Percentiles rank a stretch among this genome's conserved stretches.
Conservation (phyloP, 2,113 vertebrate species). For the Sphyrna mokarran region DNA sequence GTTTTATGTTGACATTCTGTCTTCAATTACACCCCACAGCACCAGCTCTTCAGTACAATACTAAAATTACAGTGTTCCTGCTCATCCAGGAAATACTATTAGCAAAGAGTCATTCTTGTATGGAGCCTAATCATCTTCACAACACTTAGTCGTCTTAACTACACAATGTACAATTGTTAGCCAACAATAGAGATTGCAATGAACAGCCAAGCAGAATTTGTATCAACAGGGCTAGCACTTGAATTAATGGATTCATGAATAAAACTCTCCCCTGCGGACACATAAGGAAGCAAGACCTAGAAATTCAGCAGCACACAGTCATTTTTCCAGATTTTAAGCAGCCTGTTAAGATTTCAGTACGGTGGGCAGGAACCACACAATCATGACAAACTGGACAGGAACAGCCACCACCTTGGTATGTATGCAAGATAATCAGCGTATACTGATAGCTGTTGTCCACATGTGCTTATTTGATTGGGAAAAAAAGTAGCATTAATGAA, state of each 20-base stretch:
- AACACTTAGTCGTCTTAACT: neutral
- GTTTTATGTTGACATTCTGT: conserved; percentile 29
- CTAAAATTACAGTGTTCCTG: conserved; percentile 18
- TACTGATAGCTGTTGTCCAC: neutral
- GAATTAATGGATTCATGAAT: neutral
- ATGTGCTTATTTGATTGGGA: neutral
- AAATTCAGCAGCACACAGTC: neutral
- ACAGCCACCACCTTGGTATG: neutral
- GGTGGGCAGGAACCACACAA: neutral
- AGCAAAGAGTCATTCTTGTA: neutral
- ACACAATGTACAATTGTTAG: neutral
- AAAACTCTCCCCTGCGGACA: neutral
- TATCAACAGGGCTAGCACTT: neutral
- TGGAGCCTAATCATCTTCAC: neutral
- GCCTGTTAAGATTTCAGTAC: neutral
- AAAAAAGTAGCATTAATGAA: neutral
- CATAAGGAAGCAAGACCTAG: neutral
- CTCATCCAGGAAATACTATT: conserved; percentile 10
- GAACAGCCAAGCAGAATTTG: neutral
- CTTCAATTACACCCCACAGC: conserved; percentile 5
- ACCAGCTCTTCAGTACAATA: conserved; percentile 22
- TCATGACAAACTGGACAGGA: neutral
- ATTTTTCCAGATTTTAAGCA: neutral
- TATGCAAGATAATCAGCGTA: neutral
- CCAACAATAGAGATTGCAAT: neutral